These are phyloP conservation scores for Collichthys lucidus DNA, from an alignment of 2,113 vertebrate species.

Conservation along the genomic window DNA sequence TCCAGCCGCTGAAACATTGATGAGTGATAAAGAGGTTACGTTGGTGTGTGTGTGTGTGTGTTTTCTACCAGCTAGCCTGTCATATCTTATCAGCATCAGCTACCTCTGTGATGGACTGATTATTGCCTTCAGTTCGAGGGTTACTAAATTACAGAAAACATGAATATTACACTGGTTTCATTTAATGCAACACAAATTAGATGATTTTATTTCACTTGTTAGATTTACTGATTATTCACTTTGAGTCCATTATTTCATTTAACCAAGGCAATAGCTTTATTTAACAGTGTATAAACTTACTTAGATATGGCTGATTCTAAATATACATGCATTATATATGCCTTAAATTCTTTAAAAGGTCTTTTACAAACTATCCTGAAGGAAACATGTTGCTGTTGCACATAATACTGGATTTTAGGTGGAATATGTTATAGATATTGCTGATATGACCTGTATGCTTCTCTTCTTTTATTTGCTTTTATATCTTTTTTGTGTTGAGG, in stretches of 20 bases:
- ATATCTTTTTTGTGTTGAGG: no score
- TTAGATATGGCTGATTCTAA: no score
- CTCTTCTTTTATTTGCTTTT: no score
- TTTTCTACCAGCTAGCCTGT: constrained; percentile 38
- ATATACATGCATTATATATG: no score
- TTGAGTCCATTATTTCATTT: background rate
- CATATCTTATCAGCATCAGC: constrained; percentile 63
- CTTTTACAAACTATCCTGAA: no score
- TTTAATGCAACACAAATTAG: constrained; percentile 15
- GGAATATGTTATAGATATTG: no score
- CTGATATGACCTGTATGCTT: no score
- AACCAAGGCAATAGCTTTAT: background rate
- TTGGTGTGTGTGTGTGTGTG: constrained; percentile 14
- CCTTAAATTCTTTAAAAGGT: no score
- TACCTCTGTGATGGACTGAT: constrained; percentile 49
- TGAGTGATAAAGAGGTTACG: constrained; percentile 63
- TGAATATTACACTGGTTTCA: constrained; percentile 1
- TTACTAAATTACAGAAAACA: constrained; percentile 38
- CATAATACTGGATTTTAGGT: no score
- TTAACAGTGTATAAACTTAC: background rate
- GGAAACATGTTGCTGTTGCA: no score
- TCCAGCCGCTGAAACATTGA: constrained; percentile 32
- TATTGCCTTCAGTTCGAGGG: constrained; percentile 29
- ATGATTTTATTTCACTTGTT: constrained; percentile 27
- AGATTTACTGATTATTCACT: constrained; percentile 26